Base-by-base conservation (phyloP, 2,888 invertebrate species). In the Mythimna impura region DNA sequence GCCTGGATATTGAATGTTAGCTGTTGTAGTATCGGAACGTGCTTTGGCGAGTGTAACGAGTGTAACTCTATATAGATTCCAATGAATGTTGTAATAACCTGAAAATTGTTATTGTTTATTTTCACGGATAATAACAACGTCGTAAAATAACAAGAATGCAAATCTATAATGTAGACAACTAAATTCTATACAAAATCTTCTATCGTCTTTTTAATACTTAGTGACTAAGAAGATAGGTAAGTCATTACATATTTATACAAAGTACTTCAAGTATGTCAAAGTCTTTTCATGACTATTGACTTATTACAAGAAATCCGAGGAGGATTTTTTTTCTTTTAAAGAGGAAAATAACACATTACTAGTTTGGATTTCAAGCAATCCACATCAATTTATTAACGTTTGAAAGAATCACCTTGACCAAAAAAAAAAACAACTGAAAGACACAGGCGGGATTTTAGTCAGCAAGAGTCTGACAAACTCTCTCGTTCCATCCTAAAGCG, bases 41-140 rank as follows among this genome's bases (percentile, higher is more conserved):
- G 86, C 85, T 76, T 82, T 84, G 82, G 82, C 85, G 25, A 73
- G 43, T 61, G 70, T 60, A 52, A 61, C 85, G n/a, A 73, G 43
- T 61, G 68, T 60, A 52, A 61, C 47, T n/a, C 65, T 14, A 50
- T 55, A 40, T 64, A 55, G 47, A 55, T 80, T 80, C 71, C 66
- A 40, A 76, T 66, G 55, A 73, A 65, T 80, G 66, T 79, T 77
- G 66, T 73, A 74, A 73, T 80, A 84, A 76, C 65, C 64, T 76
- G 78, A 73, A 76, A 82, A 84, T 61, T 79, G 82, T 84, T 86
- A 73, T 65, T 68, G 63, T 69, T 78, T 71, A 62, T 80, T 75
- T 78, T 80, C 73, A 70, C 54, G 73, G 47, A 63, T 74, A 66
- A 62, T 80, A 79, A 79, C 54, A 79, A 65, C 25, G 20, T 74